phyloP scores from a whole-genome alignment of 2,888 invertebrate species.

The Itoplectis maculator region DNA sequence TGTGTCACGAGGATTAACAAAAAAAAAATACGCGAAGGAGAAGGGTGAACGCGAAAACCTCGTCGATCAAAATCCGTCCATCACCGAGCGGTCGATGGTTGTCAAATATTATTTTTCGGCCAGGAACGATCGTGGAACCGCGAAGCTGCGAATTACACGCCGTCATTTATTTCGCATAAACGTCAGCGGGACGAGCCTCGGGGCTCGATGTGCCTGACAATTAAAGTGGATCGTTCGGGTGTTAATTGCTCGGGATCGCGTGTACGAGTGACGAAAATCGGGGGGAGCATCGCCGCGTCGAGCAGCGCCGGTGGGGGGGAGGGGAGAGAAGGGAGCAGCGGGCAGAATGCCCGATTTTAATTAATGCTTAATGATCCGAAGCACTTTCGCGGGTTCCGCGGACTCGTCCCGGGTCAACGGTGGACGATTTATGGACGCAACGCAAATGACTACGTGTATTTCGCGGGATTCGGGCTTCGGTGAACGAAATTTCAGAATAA shows the following conservation, averaged over 20 bases:
- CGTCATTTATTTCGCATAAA: background rate
- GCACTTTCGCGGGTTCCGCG: constrained; percentile 1
- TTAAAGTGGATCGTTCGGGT: constrained; percentile 27
- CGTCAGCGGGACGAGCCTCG: too few relatives aligned
- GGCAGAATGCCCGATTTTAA: constrained; percentile 51
- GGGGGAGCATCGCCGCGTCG: background rate
- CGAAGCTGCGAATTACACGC: background rate
- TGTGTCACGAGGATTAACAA: background rate
- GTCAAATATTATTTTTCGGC: background rate
- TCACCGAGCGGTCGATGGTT: background rate
- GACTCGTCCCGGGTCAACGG: constrained; percentile 5
- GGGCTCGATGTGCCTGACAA: constrained; percentile 7
- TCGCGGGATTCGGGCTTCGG: background rate
- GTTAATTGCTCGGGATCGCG: constrained; percentile 20
- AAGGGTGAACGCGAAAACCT: background rate
- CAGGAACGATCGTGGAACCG: background rate
- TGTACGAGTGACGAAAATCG: constrained; percentile 23
- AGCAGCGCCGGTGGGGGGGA: background rate
- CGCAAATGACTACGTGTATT: background rate
- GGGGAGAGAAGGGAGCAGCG: background rate
- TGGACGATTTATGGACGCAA: constrained; percentile 12
- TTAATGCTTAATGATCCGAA: constrained; percentile 52
- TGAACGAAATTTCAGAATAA: background rate
- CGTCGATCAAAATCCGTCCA: constrained; percentile 25
- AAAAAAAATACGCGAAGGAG: background rate